Base-by-base conservation (phyloP, 1,140 invertebrate genomes). In the Drosophila varians region DNA sequence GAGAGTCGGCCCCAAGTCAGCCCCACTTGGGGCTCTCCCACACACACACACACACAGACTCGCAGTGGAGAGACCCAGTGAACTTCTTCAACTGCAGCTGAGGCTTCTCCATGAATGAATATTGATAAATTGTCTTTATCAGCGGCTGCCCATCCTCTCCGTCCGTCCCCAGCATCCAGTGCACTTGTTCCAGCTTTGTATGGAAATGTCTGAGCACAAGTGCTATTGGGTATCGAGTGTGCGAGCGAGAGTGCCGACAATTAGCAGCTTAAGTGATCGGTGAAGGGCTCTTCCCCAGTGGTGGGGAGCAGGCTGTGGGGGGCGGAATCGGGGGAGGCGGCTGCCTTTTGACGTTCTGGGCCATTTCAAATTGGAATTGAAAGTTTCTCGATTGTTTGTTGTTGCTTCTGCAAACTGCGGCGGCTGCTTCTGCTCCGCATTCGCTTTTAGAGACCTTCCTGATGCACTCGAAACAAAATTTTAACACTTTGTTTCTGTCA, bases 91-190 rank as follows among this genome's bases (percentile, higher is more conserved):
- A 31, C 28, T 31, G 28, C 75, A 83, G 56, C 58, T 61, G 61
- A 53, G 60, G 14, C 52, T 45, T 53, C 61, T 80, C 82, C 56
- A 88, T 87, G 82, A 87, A 87, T 87, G 82, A 82, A 87, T 87
- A 87, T 87, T 87, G 82, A 87, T 87, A 87, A 87, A 87, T 80
- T 42, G 78, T 55, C 64, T 87, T 87, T 87, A 87, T 87, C 82
- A 87, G 74, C 70, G 38, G 31, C 66, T 34, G 42, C 56, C 7
- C 36, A n/a, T 12, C 34, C 34, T 12, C 34, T 38, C 14, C 36
- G 53, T 19, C 45, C 62, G 58, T 31, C 58, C 48, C 42, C 40
- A 57, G 21, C 55, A 40, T 19, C 48, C 25, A 12, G 25, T 52
- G 53, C 56, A 53, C 49, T 57, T 57, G 62, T 54, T 48, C 23